These are phyloP conservation scores for Proteles cristata DNA, from an alignment of 2,113 vertebrate species.

Conservation along the genomic window DNA sequence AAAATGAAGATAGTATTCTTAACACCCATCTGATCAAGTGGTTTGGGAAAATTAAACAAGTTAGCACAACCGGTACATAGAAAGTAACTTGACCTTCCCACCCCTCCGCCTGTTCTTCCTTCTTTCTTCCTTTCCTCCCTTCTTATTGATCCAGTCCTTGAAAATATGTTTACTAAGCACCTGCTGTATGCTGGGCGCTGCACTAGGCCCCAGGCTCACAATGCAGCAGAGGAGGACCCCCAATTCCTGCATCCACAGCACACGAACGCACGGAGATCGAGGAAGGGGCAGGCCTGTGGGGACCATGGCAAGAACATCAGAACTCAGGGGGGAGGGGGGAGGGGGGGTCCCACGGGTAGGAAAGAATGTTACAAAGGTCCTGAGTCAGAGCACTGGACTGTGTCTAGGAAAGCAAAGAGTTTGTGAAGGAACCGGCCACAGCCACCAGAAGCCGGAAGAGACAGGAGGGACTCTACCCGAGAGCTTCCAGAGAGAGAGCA, in stretches of 20 bases:
- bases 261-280: background rate
- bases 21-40: background rate
- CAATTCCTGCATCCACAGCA: rapidly evolving
- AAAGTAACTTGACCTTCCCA: background rate
- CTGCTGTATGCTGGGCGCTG: background rate
- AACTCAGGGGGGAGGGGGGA: background rate
- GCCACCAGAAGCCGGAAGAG: background rate
- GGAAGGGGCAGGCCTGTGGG: background rate
- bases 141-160: background rate
- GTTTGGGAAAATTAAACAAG: background rate
- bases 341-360: background rate
- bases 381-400: background rate
- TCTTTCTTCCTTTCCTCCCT: background rate
- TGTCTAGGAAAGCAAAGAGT: background rate
- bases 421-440: background rate
- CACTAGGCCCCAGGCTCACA: background rate
- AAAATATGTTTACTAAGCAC: background rate
- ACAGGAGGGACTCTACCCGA: background rate
- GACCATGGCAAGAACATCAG: background rate
- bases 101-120: background rate
- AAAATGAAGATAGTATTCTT: background rate
- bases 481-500: background rate
- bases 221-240: background rate
- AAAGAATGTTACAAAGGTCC: background rate
- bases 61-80: background rate